phyloP scores from a whole-genome alignment of 1,140 invertebrate genomes.

The Elysia chlorotica region DNA sequence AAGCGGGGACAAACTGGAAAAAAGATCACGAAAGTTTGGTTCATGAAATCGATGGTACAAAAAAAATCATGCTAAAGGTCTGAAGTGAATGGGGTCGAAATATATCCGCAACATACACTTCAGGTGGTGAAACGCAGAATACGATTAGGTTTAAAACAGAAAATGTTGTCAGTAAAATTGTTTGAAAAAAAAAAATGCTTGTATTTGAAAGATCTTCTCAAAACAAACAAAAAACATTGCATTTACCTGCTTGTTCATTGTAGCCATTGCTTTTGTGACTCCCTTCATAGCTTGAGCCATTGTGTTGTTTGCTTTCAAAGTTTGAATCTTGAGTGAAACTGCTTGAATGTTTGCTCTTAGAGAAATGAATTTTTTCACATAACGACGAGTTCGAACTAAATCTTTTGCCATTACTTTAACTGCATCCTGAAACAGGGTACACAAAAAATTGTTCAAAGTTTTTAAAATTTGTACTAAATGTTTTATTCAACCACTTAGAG shows the following conservation, averaged over 20 bases:
- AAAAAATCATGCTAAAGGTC: no score
- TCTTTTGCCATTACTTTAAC: constrained; percentile 99
- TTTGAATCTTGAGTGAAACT: constrained; percentile 97
- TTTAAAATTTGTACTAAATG: no score
- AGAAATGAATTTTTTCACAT: constrained; percentile 98
- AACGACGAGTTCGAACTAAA: constrained; percentile 90
- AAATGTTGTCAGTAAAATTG: background rate
- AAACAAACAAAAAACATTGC: no score
- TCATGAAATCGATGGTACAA: no score
- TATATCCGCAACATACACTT: background rate
- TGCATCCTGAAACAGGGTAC: constrained; percentile 77
- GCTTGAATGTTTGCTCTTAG: constrained; percentile 99
- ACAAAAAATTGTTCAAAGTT: no score
- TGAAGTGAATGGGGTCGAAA: no score
- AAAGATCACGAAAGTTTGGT: no score
- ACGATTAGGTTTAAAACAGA: background rate
- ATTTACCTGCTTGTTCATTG: constrained; percentile 86
- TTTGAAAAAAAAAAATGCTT: background rate
- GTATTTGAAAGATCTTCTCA: background rate
- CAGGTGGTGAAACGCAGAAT: background rate
- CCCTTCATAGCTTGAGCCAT: constrained; percentile 99
- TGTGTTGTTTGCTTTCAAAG: constrained; percentile 95
- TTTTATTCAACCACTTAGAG: no score
- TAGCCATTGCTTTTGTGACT: constrained; percentile 97
- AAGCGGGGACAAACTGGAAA: no score